Conservation (phyloP, 92 coral and sea anemone genomes). For the Galaxea fascicularis region DNA sequence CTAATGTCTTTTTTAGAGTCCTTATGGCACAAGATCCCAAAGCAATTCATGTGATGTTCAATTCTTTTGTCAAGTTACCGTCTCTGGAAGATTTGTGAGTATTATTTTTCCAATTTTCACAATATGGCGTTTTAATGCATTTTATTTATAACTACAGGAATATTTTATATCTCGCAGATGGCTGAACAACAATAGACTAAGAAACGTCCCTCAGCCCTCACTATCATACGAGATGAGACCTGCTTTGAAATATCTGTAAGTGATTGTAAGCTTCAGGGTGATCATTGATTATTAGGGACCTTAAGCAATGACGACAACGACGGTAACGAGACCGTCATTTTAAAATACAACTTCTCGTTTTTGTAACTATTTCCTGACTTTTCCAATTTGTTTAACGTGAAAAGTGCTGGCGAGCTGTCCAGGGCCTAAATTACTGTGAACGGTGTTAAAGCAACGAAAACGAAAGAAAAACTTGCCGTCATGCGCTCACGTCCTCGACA, state of each 20-base stretch:
- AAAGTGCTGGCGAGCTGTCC: no score
- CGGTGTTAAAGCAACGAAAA: no score
- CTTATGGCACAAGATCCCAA: slow-evolving; percentile 76
- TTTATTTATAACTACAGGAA: background rate
- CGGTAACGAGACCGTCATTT: no score
- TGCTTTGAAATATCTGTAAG: slow-evolving; percentile 86
- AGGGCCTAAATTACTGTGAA: no score
- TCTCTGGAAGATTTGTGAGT: slow-evolving; percentile 91
- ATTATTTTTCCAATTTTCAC: background rate
- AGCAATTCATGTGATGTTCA: slow-evolving; percentile 82
- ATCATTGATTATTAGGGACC: no score
- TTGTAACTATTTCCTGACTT: no score
- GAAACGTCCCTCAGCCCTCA: slow-evolving; percentile 89
- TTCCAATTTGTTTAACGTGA: no score
- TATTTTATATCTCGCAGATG: slow-evolving; percentile 52
- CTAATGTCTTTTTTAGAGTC: slow-evolving; percentile 65
- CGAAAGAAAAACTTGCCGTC: no score
- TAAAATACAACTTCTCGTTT: no score
- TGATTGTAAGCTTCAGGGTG: background rate
- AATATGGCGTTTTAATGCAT: background rate
- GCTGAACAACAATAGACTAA: slow-evolving; percentile 82
- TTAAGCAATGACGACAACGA: no score
- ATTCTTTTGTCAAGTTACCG: slow-evolving; percentile 81
- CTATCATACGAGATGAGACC: slow-evolving; percentile 77
- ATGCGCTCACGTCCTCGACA: no score